phyloP scores from a whole-genome alignment of 2,797 vertebrate genomes.

The Pseudochaenichthys georgianus region DNA sequence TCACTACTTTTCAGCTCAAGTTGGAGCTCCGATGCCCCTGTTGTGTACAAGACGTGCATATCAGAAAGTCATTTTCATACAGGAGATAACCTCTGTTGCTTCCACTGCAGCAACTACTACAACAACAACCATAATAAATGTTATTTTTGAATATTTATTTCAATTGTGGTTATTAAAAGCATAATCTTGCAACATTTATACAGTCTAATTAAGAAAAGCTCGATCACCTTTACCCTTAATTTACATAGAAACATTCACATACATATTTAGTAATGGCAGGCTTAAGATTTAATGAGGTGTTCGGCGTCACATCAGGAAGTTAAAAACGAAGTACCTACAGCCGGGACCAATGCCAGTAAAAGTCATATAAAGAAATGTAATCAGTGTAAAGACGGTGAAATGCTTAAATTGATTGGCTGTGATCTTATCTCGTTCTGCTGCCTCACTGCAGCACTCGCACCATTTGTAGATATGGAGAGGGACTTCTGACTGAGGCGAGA shows the following conservation, averaged over 20 bases:
- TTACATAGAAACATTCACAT: slow-evolving; percentile 12
- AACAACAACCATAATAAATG: neutral
- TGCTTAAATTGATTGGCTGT: slow-evolving; percentile 51
- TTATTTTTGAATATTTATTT: slow-evolving; percentile 24
- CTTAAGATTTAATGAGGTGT: slow-evolving; percentile 20
- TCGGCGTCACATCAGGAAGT: slow-evolving; percentile 19
- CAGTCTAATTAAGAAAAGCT: slow-evolving; percentile 20
- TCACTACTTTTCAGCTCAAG: slow-evolving; percentile 28
- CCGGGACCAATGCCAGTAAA: slow-evolving; percentile 15
- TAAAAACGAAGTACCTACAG: slow-evolving; percentile 36
- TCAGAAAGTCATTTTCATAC: slow-evolving; percentile 25
- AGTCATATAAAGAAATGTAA: slow-evolving; percentile 28
- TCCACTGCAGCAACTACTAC: neutral
- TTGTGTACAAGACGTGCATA: slow-evolving; percentile 27
- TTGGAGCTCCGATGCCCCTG: slow-evolving; percentile 11
- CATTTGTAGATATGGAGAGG: slow-evolving; percentile 38
- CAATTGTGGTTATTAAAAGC: slow-evolving; percentile 6
- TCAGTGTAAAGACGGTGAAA: slow-evolving; percentile 22
- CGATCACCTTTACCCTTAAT: slow-evolving; percentile 38
- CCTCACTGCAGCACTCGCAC: slow-evolving; percentile 42
- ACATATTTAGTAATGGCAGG: neutral
- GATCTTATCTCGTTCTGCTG: slow-evolving; percentile 45
- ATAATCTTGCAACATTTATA: slow-evolving; percentile 3
- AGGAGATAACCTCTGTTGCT: slow-evolving; percentile 1
- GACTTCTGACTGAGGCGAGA: slow-evolving; percentile 54